Base-by-base conservation (phyloP, 2,113 vertebrate genomes). In the Seriola aureovittata region DNA sequence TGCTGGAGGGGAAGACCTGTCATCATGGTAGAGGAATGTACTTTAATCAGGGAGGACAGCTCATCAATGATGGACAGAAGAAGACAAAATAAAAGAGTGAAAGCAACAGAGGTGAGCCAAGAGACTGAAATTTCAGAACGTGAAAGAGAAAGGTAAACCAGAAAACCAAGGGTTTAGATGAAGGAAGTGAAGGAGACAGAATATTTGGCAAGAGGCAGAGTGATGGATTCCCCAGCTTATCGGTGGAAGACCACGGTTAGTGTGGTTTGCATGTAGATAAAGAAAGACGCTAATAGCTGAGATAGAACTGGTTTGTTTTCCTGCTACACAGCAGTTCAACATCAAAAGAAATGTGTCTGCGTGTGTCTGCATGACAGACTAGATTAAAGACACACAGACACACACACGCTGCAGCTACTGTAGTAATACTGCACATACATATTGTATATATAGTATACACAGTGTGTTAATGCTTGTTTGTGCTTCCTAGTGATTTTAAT, bases 291-390 rank as follows among this genome's bases (percentile, higher is more conserved):
- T 70, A 76, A 87, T 78, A 66, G 55, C 71, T 68, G 23, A 63
- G 81, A 87, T 52, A 74, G n/a, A 85, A 74, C 85, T 38, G 73
- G 69, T 86, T 87, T 88, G 79, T 91, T 84, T 88, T 75, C 75
- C 57, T 58, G 44, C 64, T 25, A 78, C 74, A 75, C 65, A 36
- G 69, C 75, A 71, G 60, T 48, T 67, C 17, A 63, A 58, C 72
- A 60, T 82, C 62, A 84, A 84, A 81, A 65, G 73, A 38, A 78
- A 52, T 4, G 25, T 87, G 68, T 81, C 71, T 75, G 65, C 32
- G 8, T 86, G 65, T 42, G 66, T 66, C 62, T 83, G 80, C 46
- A 19, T 73, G 66, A 57, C 38, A 70, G 17, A 81, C 69, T 17
- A 14, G 23, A 59, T 67, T 59, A 72, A 63, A 71, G 10, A 73